Conservation (phyloP, 2,797 vertebrate genomes). For the Florisuga fusca region DNA sequence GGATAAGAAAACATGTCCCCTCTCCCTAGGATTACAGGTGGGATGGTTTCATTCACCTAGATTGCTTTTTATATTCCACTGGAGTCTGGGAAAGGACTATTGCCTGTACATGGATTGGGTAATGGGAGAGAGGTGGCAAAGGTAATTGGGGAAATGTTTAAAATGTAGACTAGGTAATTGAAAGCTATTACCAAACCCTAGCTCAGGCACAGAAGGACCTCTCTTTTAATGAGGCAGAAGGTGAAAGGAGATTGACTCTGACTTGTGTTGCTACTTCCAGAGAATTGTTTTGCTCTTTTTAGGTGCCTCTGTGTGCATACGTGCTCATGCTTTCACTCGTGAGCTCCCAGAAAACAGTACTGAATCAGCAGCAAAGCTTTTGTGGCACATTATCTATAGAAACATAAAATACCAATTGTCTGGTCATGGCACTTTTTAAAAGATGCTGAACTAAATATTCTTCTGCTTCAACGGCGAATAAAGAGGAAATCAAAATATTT, state of each 20-base stretch:
- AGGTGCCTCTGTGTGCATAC: neutral
- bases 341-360: neutral
- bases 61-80: neutral
- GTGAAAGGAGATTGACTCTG: constrained; percentile 2
- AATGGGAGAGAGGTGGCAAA: neutral
- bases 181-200: neutral
- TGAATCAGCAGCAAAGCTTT: neutral
- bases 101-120: rapidly evolving
- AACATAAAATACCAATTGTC: neutral
- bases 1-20: neutral
- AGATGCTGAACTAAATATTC: neutral
- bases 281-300: constrained; percentile 36
- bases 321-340: neutral
- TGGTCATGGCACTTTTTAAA: neutral
- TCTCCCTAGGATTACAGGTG: neutral
- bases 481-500: constrained; percentile 4
- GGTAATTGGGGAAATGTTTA: constrained; percentile 46
- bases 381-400: neutral
- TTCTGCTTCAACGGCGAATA: neutral
- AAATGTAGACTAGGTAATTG: constrained; percentile 17
- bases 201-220: neutral
- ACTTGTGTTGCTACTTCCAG: neutral
- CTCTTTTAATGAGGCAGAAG: neutral
- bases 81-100: neutral
- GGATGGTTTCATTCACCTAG: neutral